These are phyloP conservation scores for Rhabdornis inornatus DNA, from an alignment of 2,113 vertebrate species.

Conservation along the genomic window DNA sequence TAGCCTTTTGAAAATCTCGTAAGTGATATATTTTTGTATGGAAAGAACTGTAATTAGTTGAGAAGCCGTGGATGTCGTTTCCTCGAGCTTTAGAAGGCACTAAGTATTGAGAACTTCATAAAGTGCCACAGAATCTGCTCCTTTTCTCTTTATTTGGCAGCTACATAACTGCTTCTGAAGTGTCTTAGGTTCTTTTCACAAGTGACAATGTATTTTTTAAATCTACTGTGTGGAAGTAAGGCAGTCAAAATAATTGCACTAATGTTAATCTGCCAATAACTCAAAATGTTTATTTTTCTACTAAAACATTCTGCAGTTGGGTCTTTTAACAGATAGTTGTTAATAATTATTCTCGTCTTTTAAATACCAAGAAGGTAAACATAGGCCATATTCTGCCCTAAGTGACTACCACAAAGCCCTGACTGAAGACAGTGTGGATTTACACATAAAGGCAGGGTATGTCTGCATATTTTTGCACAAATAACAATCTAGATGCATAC, in stretches of 20 bases:
- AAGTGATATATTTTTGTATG: conserved; percentile 32
- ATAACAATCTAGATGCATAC: background rate
- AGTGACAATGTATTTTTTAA: conserved; percentile 28
- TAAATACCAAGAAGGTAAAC: background rate
- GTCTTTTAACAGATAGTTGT: background rate
- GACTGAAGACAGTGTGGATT: background rate
- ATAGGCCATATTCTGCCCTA: background rate
- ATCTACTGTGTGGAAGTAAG: conserved; percentile 35
- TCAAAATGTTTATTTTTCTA: conserved; percentile 64
- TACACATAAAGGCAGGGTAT: background rate
- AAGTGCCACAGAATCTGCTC: background rate
- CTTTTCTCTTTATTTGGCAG: conserved; percentile 38
- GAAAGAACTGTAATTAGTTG: conserved; percentile 35
- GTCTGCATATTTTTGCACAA: conserved; percentile 35
- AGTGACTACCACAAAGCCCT: background rate
- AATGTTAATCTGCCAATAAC: conserved; percentile 34
- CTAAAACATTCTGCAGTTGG: conserved; percentile 14
- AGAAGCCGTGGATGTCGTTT: background rate
- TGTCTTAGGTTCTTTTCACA: conserved; percentile 13
- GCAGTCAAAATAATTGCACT: conserved; percentile 57
- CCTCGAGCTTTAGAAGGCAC: conserved; percentile 31
- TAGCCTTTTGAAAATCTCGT: background rate
- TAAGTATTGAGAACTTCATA: conserved; percentile 2
- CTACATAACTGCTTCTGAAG: conserved; percentile 30
- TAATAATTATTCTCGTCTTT: background rate